phyloP scores from a whole-genome alignment of 2,797 vertebrate species.

The Sebastes vulpes region DNA sequence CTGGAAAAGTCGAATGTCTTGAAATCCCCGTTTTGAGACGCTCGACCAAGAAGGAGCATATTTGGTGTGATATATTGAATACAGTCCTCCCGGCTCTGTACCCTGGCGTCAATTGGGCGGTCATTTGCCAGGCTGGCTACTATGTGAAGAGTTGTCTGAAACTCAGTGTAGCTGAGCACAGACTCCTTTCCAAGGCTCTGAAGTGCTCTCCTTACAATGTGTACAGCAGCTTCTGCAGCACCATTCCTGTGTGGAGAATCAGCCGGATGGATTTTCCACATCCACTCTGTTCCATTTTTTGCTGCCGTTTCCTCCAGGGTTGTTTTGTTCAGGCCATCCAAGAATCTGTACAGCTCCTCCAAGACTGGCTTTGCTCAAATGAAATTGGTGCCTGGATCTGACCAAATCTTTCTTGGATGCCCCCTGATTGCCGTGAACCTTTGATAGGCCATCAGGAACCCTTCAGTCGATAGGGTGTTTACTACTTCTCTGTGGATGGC shows the following conservation, averaged over 20 bases:
- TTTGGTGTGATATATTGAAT: conserved; percentile 25
- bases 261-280: too few species aligned
- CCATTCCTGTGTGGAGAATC: conserved; percentile 34
- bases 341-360: not conserved
- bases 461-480: too few species aligned
- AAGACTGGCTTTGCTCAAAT: conserved; percentile 1
- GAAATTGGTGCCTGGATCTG: conserved; percentile 19
- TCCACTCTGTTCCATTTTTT: too few species aligned
- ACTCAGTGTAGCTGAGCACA: not conserved
- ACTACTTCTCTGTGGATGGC: too few species aligned
- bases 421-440: too few species aligned
- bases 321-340: too few species aligned
- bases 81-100: conserved; percentile 28
- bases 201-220: not conserved
- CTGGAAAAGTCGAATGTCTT: too few species aligned
- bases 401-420: too few species aligned
- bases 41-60: not conserved
- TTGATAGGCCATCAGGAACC: too few species aligned
- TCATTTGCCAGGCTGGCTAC: conserved; percentile 4
- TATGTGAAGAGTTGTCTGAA: too few species aligned
- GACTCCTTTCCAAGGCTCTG: not conserved
- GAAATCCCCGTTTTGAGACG: too few species aligned
- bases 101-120: conserved; percentile 6
- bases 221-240: conserved; percentile 17
- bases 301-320: too few species aligned